Evolutionary conservation across 1,140 invertebrate species (phyloP).

Genomic region (Cotesia vestalis): DNA sequence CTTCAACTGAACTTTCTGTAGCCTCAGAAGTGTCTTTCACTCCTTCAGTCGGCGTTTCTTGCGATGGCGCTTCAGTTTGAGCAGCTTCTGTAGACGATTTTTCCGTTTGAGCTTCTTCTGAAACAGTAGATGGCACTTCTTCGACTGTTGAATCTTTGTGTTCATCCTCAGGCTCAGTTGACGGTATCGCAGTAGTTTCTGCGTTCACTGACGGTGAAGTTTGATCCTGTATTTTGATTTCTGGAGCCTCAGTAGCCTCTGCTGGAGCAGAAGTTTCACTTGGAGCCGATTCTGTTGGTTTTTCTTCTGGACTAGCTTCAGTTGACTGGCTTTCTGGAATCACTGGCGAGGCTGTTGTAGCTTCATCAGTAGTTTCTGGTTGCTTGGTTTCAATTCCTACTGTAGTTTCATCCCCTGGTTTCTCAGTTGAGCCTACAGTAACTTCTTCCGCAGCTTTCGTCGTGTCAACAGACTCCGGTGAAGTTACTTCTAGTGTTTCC

Average conservation of each 20-base stretch:
- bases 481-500: not conserved
- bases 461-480: slow-evolving; percentile 38
- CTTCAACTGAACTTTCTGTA: not conserved
- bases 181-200: slow-evolving; percentile 1
- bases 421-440: not conserved
- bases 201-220: slow-evolving; percentile 10
- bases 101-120: slow-evolving; percentile 21
- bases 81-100: not conserved
- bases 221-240: slow-evolving; percentile 3
- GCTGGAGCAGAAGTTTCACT: not conserved
- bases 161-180: too few relatives aligned
- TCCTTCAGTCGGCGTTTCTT: not conserved
- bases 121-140: not conserved
- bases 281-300: slow-evolving; percentile 5
- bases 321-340: slow-evolving; percentile 29
- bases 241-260: slow-evolving; percentile 22
- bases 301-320: slow-evolving; percentile 16
- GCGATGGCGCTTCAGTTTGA: not conserved
- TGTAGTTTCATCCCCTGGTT: not conserved
- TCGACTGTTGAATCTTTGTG: too few relatives aligned
- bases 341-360: not conserved
- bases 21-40: slow-evolving; percentile 27
- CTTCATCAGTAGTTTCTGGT: too few relatives aligned
- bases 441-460: slow-evolving; percentile 18
- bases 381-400: not conserved